A percentile compares a stretch with the other conserved stretches of the same genome.
phyloP scores from a whole-genome alignment of 2,113 vertebrate species.

The Clarias batrachus region DNA sequence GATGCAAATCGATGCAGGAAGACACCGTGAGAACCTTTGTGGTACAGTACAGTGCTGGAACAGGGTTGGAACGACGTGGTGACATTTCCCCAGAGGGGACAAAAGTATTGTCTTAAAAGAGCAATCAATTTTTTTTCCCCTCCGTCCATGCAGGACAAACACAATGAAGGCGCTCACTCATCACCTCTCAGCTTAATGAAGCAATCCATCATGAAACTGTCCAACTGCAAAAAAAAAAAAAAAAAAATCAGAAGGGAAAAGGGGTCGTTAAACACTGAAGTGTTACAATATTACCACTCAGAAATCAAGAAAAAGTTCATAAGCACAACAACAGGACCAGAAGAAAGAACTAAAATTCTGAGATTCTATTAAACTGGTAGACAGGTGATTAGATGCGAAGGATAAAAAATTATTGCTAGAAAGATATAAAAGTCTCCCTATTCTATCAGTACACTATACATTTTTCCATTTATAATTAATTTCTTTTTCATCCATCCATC shows the following conservation, averaged over 20 bases:
- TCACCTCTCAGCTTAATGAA: constrained; percentile 76
- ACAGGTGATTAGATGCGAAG: neutral
- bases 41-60: neutral
- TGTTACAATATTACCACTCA: neutral
- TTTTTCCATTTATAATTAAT: no score
- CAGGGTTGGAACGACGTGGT: constrained; percentile 59
- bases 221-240: constrained; percentile 47
- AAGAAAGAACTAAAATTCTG: neutral
- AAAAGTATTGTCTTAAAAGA: constrained; percentile 65
- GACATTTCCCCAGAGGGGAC: constrained; percentile 68
- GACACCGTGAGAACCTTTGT: neutral
- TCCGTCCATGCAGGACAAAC: constrained; percentile 69
- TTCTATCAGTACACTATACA: no score
- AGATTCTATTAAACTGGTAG: neutral
- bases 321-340: neutral
- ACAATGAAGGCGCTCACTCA: constrained; percentile 75
- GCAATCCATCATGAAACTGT: constrained; percentile 72
- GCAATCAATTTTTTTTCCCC: constrained; percentile 62
- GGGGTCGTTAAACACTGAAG: neutral
- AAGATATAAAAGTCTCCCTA: no score
- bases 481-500: no score
- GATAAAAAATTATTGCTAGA: no score
- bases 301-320: neutral
- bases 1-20: constrained; percentile 39
- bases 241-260: constrained; percentile 5